Percentiles rank a stretch among this genome's conserved stretches.
Evolutionary conservation across 2,797 vertebrate species (phyloP).

Genomic region (Oreonectes daqikongensis): DNA sequence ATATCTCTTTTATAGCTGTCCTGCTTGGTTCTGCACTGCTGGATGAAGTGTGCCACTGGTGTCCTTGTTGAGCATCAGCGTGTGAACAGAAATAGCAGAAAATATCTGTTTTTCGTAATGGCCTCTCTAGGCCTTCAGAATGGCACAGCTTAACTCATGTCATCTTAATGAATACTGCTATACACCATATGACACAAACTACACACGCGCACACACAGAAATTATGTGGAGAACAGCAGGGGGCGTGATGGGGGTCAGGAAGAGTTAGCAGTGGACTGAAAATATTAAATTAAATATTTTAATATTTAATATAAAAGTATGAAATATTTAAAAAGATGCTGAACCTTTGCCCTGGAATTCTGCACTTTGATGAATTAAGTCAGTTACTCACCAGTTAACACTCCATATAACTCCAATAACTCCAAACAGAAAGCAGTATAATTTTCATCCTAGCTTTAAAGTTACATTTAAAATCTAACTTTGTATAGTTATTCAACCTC

Average conservation of each 20-base stretch:
- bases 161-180: constrained; percentile 45
- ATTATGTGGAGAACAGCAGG: too few relatives aligned
- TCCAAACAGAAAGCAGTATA: too few relatives aligned
- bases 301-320: too few relatives aligned
- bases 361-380: neutral
- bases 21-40: neutral
- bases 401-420: too few relatives aligned
- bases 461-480: too few relatives aligned
- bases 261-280: too few relatives aligned
- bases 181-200: constrained; percentile 45
- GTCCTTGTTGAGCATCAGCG: neutral
- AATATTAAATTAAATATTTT: too few relatives aligned
- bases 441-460: too few relatives aligned
- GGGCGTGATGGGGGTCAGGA: too few relatives aligned
- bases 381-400: neutral
- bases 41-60: neutral
- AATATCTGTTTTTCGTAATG: neutral
- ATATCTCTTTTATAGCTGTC: constrained; percentile 6
- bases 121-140: constrained; percentile 7
- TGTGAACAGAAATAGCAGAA: constrained; percentile 7
- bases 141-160: constrained; percentile 7
- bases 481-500: too few relatives aligned
- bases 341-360: neutral
- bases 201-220: too few relatives aligned
- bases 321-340: neutral